A percentile compares a stretch with the other conserved stretches of the same genome.
phyloP scores from a whole-genome alignment of 2,888 invertebrate species.

The Coremacera marginata region DNA sequence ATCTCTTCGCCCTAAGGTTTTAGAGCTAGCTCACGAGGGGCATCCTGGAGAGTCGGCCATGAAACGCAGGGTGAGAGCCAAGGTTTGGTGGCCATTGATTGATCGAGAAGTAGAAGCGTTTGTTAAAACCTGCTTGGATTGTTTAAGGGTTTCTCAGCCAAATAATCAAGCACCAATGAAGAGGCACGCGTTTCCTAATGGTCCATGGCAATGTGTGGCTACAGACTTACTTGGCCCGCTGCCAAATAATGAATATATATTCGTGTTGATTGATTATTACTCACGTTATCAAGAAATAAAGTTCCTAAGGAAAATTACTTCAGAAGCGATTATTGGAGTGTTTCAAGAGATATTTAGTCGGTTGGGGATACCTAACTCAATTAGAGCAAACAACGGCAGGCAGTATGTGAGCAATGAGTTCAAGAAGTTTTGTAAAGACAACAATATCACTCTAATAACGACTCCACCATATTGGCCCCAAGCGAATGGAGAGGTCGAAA shows the following conservation, averaged over 20 bases:
- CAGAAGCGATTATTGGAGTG: slow-evolving; percentile 1
- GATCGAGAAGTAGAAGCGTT: slow-evolving; percentile 11
- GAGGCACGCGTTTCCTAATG: slow-evolving; percentile 25
- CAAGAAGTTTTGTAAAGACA: slow-evolving; percentile 20
- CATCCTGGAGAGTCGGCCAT: no score
- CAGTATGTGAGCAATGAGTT: slow-evolving; percentile 27
- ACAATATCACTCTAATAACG: slow-evolving; percentile 25
- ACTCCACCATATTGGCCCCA: slow-evolving; percentile 32
- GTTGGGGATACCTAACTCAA: slow-evolving; percentile 21
- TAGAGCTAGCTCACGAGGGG: no score
- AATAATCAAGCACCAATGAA: slow-evolving; percentile 36
- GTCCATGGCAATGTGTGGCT: not conserved
- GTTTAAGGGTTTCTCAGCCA: slow-evolving; percentile 38
- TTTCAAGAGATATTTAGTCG: slow-evolving; percentile 31
- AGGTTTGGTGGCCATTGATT: slow-evolving; percentile 1
- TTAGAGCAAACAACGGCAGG: not conserved
- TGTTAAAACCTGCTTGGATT: slow-evolving; percentile 36
- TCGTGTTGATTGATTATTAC: not conserved
- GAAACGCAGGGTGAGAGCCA: no score
- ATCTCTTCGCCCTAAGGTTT: no score
- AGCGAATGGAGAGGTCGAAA: no score
- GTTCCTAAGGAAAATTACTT: slow-evolving; percentile 12
- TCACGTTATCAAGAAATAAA: not conserved
- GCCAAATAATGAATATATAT: not conserved
- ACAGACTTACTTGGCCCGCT: not conserved